These are phyloP conservation scores for Psophia crepitans DNA, from an alignment of 2,113 vertebrate genomes.

Conservation along the genomic window DNA sequence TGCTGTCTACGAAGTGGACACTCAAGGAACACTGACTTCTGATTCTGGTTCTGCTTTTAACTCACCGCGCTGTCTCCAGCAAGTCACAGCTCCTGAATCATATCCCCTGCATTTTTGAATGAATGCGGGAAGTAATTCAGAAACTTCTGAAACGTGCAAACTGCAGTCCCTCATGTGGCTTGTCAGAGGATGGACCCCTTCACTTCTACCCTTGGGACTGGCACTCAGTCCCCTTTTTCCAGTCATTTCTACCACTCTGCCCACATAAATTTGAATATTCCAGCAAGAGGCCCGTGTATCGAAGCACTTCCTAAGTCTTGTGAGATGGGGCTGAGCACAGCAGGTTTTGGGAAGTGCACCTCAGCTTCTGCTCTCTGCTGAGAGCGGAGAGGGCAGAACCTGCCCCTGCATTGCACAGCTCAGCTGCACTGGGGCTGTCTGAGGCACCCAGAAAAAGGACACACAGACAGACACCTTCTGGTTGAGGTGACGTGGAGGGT, in stretches of 20 bases:
- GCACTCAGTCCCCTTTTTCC: background rate
- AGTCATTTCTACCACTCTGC: background rate
- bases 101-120: background rate
- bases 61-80: background rate
- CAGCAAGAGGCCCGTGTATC: accelerated
- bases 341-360: background rate
- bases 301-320: background rate
- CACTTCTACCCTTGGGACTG: background rate
- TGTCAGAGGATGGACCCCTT: background rate
- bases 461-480: background rate
- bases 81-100: background rate
- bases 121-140: background rate
- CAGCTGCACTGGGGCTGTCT: accelerated
- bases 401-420: background rate
- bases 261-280: background rate
- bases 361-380: background rate
- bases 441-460: background rate
- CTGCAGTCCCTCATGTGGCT: background rate
- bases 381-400: background rate
- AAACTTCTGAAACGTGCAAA: background rate
- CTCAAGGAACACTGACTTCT: background rate
- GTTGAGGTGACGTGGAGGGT: background rate
- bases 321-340: background rate
- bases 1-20: background rate
- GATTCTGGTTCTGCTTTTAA: background rate